These are phyloP conservation scores for Atta cephalotes DNA, from an alignment of 1,140 invertebrate genomes.

Conservation along the genomic window DNA sequence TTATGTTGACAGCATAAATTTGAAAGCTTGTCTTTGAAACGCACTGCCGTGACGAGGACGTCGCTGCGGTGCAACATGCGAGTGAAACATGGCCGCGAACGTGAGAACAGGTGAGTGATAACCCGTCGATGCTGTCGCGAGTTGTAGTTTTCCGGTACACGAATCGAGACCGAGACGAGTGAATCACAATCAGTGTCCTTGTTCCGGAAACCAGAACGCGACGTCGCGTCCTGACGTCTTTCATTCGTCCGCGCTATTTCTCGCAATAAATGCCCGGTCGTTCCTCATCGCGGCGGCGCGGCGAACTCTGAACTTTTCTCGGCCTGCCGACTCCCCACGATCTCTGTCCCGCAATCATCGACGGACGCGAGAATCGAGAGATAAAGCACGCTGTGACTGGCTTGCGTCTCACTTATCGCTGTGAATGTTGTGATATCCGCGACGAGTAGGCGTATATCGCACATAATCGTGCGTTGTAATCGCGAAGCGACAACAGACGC, in stretches of 20 bases:
- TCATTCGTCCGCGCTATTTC: background rate
- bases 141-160: background rate
- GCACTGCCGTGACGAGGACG: slow-evolving; percentile 22
- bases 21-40: slow-evolving; percentile 11
- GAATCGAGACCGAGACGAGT: too few relatives aligned
- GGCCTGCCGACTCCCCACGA: background rate
- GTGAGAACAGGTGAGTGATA: slow-evolving; percentile 80
- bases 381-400: slow-evolving; percentile 5
- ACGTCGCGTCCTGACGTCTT: background rate
- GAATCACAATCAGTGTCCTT: background rate
- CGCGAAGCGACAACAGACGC: background rate
- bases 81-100: slow-evolving; percentile 81
- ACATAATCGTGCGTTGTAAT: background rate
- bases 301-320: background rate
- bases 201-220: background rate
- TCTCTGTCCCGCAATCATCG: background rate
- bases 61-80: slow-evolving; percentile 33
- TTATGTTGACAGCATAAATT: background rate
- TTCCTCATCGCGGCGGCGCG: background rate
- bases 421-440: background rate
- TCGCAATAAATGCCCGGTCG: background rate
- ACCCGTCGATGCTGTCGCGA: slow-evolving; percentile 11
- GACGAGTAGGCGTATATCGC: slow-evolving; percentile 21
- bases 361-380: background rate
- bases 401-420: background rate